Percentiles rank a stretch among this genome's conserved stretches.
phyloP scores from a whole-genome alignment of 2,113 vertebrate genomes.

The Tapirus terrestris region DNA sequence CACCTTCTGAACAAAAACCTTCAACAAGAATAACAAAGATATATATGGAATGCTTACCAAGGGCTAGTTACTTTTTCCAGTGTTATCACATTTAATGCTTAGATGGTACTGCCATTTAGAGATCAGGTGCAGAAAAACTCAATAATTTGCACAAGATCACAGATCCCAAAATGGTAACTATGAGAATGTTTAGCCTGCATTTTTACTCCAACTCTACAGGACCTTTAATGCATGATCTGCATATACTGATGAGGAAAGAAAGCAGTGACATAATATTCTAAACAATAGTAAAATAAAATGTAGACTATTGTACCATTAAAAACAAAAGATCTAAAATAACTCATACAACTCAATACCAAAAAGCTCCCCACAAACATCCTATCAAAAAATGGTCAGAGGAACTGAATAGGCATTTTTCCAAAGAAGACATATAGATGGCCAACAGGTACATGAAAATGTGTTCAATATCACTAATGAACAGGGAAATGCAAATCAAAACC shows the following conservation, averaged over 20 bases:
- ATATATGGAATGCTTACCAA: neutral
- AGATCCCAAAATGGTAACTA: neutral
- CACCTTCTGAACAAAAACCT: neutral
- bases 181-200: too few species aligned
- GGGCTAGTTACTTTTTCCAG: neutral
- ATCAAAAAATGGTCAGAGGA: neutral
- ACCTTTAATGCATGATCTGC: neutral
- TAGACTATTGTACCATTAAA: neutral
- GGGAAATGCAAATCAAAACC: neutral
- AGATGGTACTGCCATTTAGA: too few species aligned
- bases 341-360: neutral
- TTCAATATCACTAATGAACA: neutral
- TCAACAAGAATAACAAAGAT: neutral
- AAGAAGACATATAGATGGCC: neutral
- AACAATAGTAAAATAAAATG: neutral
- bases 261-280: neutral
- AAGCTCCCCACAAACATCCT: neutral
- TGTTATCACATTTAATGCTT: neutral
- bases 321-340: neutral
- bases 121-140: too few species aligned
- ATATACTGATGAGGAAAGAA: neutral
- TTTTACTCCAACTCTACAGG: neutral
- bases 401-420: neutral
- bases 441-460: neutral
- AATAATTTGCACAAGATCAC: neutral